Conservation (phyloP, 2,113 vertebrate species). For the Rhabdomys dilectus region DNA sequence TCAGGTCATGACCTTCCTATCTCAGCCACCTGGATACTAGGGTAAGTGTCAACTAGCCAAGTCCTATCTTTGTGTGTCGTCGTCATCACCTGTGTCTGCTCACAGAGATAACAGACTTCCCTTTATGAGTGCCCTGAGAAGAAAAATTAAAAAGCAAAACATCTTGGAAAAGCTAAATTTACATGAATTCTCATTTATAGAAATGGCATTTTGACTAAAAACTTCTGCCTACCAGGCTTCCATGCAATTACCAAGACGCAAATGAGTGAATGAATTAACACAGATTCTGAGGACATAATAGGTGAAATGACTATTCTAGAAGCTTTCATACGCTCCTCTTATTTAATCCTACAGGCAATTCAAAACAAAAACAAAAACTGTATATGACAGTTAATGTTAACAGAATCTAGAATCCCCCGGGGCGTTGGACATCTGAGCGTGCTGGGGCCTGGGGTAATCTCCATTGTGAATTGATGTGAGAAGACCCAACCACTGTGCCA, state of each 20-base stretch:
- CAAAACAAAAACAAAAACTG: background rate
- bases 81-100: background rate
- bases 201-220: constrained; percentile 51
- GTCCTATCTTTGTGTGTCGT: background rate
- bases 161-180: constrained; percentile 1
- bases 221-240: constrained; percentile 25
- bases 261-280: constrained; percentile 2
- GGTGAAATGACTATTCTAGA: background rate
- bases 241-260: background rate
- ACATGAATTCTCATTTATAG: constrained; percentile 28
- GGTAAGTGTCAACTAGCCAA: background rate
- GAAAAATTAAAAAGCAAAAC: background rate
- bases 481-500: background rate
- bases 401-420: background rate
- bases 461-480: too few relatives aligned
- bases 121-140: background rate
- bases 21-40: background rate
- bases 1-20: background rate
- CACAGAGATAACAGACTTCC: background rate
- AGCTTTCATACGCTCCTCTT: background rate
- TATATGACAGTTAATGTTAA: background rate
- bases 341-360: background rate
- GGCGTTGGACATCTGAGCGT: background rate
- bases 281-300: background rate
- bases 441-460: background rate